Conservation (phyloP, 2,888 invertebrate genomes). For the Phengaris alcon region DNA sequence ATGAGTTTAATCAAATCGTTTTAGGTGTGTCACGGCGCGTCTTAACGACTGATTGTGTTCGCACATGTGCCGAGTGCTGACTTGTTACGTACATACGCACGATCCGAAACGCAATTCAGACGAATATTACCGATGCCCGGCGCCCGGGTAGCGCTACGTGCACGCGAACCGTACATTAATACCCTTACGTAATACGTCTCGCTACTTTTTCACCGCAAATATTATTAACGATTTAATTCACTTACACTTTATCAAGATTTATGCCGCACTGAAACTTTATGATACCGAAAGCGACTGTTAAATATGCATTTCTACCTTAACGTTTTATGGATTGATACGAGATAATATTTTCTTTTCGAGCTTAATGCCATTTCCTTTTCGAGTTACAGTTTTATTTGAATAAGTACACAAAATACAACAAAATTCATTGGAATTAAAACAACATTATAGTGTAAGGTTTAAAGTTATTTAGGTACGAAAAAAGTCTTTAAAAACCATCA, state of each 20-base stretch:
- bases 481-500: conserved; percentile 39
- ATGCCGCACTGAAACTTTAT: conserved; percentile 14
- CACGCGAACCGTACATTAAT: conserved; percentile 36
- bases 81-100: conserved; percentile 44
- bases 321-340: conserved; percentile 8
- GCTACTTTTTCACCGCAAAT: conserved; percentile 20
- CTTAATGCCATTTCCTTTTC: neutral
- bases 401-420: too few relatives aligned
- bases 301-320: conserved; percentile 14
- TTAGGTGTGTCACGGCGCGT: conserved; percentile 64
- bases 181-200: conserved; percentile 26
- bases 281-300: conserved; percentile 8
- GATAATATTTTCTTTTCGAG: conserved; percentile 1
- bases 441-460: too few relatives aligned
- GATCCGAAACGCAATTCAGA: conserved; percentile 43
- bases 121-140: conserved; percentile 37
- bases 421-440: too few relatives aligned
- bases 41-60: conserved; percentile 64
- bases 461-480: too few relatives aligned
- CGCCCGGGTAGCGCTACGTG: conserved; percentile 25
- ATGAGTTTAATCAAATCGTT: conserved; percentile 76
- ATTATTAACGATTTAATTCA: conserved; percentile 29
- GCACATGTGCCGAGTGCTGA: conserved; percentile 67
- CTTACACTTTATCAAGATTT: conserved; percentile 22
- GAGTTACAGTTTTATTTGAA: too few relatives aligned